Evolutionary conservation across 2,888 invertebrate species (phyloP), one percentile per base, ranked within the genome.

Genomic region (Metacarcinus magister): DNA sequence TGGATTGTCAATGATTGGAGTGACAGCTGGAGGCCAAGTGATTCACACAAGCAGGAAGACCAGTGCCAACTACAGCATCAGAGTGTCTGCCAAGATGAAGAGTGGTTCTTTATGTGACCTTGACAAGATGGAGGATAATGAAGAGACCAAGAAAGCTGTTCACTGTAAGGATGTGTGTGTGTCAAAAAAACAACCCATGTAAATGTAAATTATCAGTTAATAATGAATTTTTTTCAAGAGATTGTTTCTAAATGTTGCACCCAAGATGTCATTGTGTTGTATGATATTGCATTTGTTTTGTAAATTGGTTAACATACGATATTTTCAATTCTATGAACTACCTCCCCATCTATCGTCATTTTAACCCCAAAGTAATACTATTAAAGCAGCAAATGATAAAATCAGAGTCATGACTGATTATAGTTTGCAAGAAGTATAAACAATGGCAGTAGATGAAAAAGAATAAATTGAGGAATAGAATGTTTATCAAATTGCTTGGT

Each of bases 1-100:
- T 44, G 93, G 93, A 23, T 19, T 10, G 60, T 60, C 67, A 23
- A 39, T 93, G 60, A 39, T 93, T 13, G 93, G 93, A 67, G 93
- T 93, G 75, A 93, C 93, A 19, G 23, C 60, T 5, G 75, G 44
- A 0, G 93, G 93, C 28, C 67, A 23, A 43, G 23, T 93, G 75
- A 28, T 93, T 93, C 93, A 93, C 32, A 19, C 48, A 8, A 43
- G 43, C 43, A 43, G 75, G 39, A 32, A 60, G 23, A 75, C 39
- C 23, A 39, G 39, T 39, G 39, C 46, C 8, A 48, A 23, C 75
- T 93, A 75, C 43, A 93, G 67, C 13, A 8, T 93, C 19, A 60
- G 93, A 43, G 67, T 67, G 0, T 75, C 75, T 39, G 19, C 39
- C 39, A 87, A 39, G 32, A 0, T 28, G 28, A 87, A 39, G 13